Conservation (phyloP, 2,888 invertebrate species). For the Smittia aterrima region DNA sequence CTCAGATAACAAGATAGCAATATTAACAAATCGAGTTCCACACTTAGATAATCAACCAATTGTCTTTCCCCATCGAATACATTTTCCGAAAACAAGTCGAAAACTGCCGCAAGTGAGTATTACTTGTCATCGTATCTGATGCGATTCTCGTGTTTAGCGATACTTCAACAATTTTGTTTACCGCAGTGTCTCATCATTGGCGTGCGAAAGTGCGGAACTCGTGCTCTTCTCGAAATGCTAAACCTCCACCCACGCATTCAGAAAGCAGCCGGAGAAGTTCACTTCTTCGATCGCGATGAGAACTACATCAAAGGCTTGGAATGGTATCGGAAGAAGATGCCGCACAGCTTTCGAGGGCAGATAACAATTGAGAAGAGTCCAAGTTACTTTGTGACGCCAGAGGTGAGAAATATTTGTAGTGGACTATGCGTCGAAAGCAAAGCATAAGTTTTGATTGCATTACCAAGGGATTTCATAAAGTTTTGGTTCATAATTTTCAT, state of each 20-base stretch:
- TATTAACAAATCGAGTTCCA: constrained; percentile 50
- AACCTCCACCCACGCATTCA: constrained; percentile 90
- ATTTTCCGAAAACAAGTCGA: constrained; percentile 63
- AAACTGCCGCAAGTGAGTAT: constrained; percentile 61
- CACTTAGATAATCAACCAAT: constrained; percentile 51
- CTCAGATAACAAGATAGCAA: constrained; percentile 57
- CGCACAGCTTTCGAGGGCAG: constrained; percentile 85
- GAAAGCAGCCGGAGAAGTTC: constrained; percentile 91
- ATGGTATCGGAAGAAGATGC: constrained; percentile 95
- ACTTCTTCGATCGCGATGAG: constrained; percentile 94
- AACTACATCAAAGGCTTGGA: constrained; percentile 89
- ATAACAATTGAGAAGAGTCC: constrained; percentile 97
- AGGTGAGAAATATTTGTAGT: constrained; percentile 62
- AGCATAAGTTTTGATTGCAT: no score
- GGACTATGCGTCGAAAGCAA: no score
- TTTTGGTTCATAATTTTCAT: no score
- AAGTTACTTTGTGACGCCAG: constrained; percentile 93
- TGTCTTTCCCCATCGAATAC: constrained; percentile 56
- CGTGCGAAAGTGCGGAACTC: constrained; percentile 93
- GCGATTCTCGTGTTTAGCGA: not conserved
- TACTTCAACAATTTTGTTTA: not conserved
- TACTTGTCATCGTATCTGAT: not conserved
- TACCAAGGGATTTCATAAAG: no score
- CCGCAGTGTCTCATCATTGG: constrained; percentile 84
- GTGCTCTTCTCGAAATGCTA: constrained; percentile 94